These are phyloP conservation scores for Tetragonula clypearis DNA, from an alignment of 1,140 invertebrate species.

Conservation along the genomic window DNA sequence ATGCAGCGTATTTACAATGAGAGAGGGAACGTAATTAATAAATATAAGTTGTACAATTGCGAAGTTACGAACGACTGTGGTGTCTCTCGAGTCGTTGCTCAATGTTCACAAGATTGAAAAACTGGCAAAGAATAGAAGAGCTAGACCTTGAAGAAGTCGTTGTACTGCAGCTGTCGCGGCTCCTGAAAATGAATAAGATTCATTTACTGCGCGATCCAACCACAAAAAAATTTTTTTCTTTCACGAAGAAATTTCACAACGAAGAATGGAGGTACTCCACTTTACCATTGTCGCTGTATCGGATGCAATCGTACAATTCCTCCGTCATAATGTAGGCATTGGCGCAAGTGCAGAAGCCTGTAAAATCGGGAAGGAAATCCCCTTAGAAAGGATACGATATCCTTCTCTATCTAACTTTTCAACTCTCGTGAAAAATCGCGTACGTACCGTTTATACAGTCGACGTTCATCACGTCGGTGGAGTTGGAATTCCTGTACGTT, in stretches of 20 bases:
- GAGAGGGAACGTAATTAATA: neutral
- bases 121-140: conserved; percentile 5
- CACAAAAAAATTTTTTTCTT: too few relatives aligned
- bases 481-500: conserved; percentile 67
- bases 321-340: conserved; percentile 69
- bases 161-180: neutral
- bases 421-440: too few relatives aligned
- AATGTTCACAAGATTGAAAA: neutral
- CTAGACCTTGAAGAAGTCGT: neutral
- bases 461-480: conserved; percentile 67
- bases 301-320: conserved; percentile 70
- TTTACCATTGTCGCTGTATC: conserved; percentile 74
- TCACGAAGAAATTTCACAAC: neutral
- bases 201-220: neutral
- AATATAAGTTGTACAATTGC: neutral
- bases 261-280: neutral
- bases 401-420: neutral
- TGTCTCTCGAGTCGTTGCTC: neutral
- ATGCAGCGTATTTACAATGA: conserved; percentile 12
- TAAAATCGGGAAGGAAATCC: neutral
- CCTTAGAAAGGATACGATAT: neutral
- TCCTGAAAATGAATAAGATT: conserved; percentile 32
- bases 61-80: neutral
- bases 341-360: conserved; percentile 72
- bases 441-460: conserved; percentile 72